Evolutionary conservation across 2,113 vertebrate genomes (phyloP), one percentile per base, ranked within the genome.

Genomic region (Salvelinus fontinalis): DNA sequence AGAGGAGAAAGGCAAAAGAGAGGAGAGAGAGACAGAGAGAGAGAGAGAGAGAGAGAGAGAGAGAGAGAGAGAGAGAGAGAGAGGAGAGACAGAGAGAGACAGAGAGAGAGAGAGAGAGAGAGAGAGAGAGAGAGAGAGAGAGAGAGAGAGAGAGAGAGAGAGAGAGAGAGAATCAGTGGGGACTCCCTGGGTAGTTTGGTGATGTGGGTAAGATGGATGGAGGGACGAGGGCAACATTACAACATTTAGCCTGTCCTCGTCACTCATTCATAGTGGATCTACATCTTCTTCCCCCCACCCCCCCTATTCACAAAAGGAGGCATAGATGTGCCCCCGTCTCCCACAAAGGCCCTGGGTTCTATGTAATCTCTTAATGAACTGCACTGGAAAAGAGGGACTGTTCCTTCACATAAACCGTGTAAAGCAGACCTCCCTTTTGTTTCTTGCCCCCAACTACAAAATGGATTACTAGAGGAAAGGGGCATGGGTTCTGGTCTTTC

Each of bases 351-450:
- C 88, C 88, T 86, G 95, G 94, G 91, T 93, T 93, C 91, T 92
- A 91, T 96, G 95, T 98, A 99, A 99, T 98, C 96, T 97, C 95
- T 95, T 97, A 97, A 98, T 98, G 97, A 98, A 97, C 94, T 97
- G 97, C 96, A 94, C 93, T 92, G 94, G 94, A 94, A 90, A 92
- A 94, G 92, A 93, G 80, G 92, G 89, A 94, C 93, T 92, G 94
- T 95, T 97, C 95, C 95, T 95, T 97, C 95, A 95, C 96, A 86
- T 86, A 95, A 95, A 95, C 94, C 95, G 94, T 98, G 96, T 96
- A 95, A 8, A 94, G 94, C 93, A 94, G 94, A 95, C 94, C 93
- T 93, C 92, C 83, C 89, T 85, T 97, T 98, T 98, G 96, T 98
- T 97, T 99, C 97, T 95, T 88, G 93, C 92, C 93, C 91, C 89